phyloP scores from a whole-genome alignment of 2,888 invertebrate species.

The Monoplex corrugatus region DNA sequence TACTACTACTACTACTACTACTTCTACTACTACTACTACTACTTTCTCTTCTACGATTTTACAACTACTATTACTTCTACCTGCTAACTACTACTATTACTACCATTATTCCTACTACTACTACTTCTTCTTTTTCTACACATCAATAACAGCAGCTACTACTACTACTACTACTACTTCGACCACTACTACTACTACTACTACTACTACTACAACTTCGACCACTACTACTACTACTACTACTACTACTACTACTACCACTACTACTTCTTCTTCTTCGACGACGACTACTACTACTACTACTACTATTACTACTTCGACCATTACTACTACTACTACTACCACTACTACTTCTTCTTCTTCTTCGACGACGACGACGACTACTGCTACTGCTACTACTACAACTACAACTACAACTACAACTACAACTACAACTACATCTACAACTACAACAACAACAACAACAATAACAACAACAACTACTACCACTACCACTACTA shows the following conservation, averaged over 20 bases:
- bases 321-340: too few species aligned
- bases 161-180: too few species aligned
- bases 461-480: slow-evolving; percentile 33
- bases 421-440: slow-evolving; percentile 23
- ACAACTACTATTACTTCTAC: too few species aligned
- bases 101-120: too few species aligned
- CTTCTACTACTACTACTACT: background rate
- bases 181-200: too few species aligned
- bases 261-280: too few species aligned
- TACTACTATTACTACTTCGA: too few species aligned
- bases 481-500: slow-evolving; percentile 45
- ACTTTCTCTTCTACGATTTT: background rate
- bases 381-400: too few species aligned
- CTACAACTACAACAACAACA: slow-evolving; percentile 16
- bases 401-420: slow-evolving; percentile 21
- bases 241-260: slow-evolving; percentile 13
- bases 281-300: too few species aligned
- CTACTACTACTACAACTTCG: background rate
- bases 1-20: background rate
- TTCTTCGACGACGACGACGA: too few species aligned
- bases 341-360: too few species aligned
- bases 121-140: background rate
- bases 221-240: slow-evolving; percentile 7
- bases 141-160: background rate
- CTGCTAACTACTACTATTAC: too few species aligned